Percentiles rank a stretch among this genome's conserved stretches.
These are phyloP conservation scores for Mystacides longicornis DNA, from an alignment of 2,888 invertebrate species.

Conservation along the genomic window DNA sequence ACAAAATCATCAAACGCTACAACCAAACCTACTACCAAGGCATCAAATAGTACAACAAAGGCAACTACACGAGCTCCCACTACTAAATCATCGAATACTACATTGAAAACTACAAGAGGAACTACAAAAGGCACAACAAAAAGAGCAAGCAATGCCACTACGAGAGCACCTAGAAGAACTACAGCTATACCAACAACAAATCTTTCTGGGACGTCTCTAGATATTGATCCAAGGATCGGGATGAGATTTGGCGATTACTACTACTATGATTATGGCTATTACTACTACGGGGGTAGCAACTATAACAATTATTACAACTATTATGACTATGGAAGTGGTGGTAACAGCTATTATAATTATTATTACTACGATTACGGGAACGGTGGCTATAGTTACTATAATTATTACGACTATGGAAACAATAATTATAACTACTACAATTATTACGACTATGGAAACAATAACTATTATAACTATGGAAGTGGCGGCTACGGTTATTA, in stretches of 20 bases:
- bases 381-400: neutral
- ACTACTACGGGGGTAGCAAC: neutral
- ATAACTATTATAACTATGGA: neutral
- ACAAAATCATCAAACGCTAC: neutral
- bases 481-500: neutral
- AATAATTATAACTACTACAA: neutral
- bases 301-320: neutral
- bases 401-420: neutral
- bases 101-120: neutral
- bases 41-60: no score
- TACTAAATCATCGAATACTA: constrained; percentile 22
- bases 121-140: neutral
- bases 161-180: neutral
- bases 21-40: neutral
- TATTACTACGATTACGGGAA: neutral
- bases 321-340: neutral
- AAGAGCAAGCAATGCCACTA: neutral
- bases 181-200: neutral
- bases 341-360: neutral
- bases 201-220: neutral
- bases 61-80: constrained; percentile 4
- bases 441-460: neutral
- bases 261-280: neutral
- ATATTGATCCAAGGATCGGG: neutral
- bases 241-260: neutral